Conservation (phyloP, 2,888 invertebrate genomes). For the Microplitis manilae region DNA sequence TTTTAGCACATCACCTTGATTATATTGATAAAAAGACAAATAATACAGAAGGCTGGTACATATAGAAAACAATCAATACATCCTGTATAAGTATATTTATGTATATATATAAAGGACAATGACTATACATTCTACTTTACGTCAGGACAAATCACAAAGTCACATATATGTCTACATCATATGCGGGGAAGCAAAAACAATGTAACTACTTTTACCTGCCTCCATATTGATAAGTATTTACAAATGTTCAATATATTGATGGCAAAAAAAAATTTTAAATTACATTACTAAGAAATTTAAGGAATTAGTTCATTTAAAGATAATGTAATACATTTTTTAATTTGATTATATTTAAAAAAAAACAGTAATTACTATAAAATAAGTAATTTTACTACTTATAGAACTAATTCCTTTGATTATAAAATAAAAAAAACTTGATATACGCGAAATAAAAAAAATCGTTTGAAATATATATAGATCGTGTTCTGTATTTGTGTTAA, state of each 20-base stretch:
- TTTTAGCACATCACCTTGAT: neutral
- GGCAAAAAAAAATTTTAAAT: slow-evolving; percentile 15
- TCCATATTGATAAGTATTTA: slow-evolving; percentile 16
- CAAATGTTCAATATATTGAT: slow-evolving; percentile 27
- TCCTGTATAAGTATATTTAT: neutral
- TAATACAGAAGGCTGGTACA: neutral
- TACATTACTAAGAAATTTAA: neutral
- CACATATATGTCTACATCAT: neutral
- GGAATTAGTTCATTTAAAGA: neutral
- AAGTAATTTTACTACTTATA: too few relatives aligned
- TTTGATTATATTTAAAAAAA: too few relatives aligned
- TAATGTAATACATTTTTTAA: too few relatives aligned
- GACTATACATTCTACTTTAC: slow-evolving; percentile 33
- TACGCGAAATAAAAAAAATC: neutral
- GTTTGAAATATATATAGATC: too few relatives aligned
- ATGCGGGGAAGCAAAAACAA: slow-evolving; percentile 32
- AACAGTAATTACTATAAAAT: too few relatives aligned
- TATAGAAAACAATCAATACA: slow-evolving; percentile 9
- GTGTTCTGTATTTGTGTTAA: too few relatives aligned
- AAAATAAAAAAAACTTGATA: neutral
- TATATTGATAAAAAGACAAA: neutral
- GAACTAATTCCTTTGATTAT: neutral
- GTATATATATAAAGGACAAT: slow-evolving; percentile 3
- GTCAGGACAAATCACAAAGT: slow-evolving; percentile 34
- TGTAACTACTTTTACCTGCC: slow-evolving; percentile 36